Percentiles rank a stretch among this genome's conserved stretches.
Conservation (phyloP, 2,113 vertebrate species). For the Dermatemys mawii region DNA sequence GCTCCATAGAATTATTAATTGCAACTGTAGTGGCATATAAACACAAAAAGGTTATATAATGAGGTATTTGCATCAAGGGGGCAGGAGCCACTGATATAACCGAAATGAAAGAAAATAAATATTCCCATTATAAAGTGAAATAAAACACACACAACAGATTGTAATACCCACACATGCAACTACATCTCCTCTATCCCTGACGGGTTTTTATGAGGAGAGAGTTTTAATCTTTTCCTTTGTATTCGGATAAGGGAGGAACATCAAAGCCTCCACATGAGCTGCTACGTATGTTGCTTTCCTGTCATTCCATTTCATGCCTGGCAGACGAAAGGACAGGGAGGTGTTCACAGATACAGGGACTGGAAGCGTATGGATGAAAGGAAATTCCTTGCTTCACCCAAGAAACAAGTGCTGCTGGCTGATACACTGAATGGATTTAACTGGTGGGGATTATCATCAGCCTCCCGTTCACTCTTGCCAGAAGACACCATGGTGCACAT, state of each 20-base stretch:
- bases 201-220: neutral
- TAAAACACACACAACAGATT: neutral
- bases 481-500: neutral
- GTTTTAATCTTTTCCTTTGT: neutral
- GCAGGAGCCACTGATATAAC: neutral
- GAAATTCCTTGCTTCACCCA: neutral
- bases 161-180: neutral
- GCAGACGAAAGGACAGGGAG: neutral
- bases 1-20: neutral
- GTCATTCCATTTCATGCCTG: neutral
- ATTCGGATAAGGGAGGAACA: neutral
- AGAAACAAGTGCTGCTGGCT: neutral
- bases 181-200: neutral
- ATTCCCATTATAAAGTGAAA: neutral
- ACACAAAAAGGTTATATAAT: neutral
- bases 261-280: neutral
- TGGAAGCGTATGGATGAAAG: neutral
- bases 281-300: neutral
- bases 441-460: neutral
- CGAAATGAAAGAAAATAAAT: neutral
- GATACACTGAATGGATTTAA: neutral
- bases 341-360: neutral
- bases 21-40: neutral
- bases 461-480: neutral
- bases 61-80: neutral